Evolutionary conservation across 2,797 vertebrate genomes (phyloP).

Genomic region (Paedocypris micromegethes): DNA sequence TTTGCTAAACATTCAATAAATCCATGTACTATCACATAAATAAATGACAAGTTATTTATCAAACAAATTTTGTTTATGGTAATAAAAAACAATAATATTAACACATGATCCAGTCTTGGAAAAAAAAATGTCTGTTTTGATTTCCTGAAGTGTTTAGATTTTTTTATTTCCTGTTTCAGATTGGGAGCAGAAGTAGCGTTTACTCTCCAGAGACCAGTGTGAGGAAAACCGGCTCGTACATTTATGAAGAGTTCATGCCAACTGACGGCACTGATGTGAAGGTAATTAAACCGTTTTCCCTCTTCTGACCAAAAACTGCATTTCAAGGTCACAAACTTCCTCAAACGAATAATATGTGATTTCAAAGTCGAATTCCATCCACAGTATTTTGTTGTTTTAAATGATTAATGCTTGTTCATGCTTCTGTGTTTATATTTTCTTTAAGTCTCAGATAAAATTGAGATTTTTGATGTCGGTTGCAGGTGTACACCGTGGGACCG

Average conservation of each 20-base stretch:
- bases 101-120: too few species aligned
- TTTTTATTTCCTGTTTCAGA: conserved; percentile 62
- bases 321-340: background rate
- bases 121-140: too few species aligned
- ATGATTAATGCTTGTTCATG: background rate
- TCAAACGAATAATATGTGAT: too few species aligned
- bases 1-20: too few species aligned
- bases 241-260: conserved; percentile 99
- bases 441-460: background rate
- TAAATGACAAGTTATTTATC: too few species aligned
- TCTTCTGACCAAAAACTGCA: background rate
- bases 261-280: conserved; percentile 98
- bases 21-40: too few species aligned
- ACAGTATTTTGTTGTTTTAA: background rate
- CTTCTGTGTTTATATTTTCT: background rate
- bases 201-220: conserved; percentile 97
- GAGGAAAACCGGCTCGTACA: conserved; percentile 96
- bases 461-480: conserved; percentile 12
- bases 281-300: conserved; percentile 60
- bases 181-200: conserved; percentile 95
- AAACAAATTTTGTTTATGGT: too few species aligned
- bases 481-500: conserved; percentile 98
- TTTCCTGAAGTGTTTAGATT: too few species aligned
- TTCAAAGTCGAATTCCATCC: background rate
- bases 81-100: too few species aligned